Evolutionary conservation across 1,140 invertebrate species (phyloP).

Genomic region (Eubasilissa regina): DNA sequence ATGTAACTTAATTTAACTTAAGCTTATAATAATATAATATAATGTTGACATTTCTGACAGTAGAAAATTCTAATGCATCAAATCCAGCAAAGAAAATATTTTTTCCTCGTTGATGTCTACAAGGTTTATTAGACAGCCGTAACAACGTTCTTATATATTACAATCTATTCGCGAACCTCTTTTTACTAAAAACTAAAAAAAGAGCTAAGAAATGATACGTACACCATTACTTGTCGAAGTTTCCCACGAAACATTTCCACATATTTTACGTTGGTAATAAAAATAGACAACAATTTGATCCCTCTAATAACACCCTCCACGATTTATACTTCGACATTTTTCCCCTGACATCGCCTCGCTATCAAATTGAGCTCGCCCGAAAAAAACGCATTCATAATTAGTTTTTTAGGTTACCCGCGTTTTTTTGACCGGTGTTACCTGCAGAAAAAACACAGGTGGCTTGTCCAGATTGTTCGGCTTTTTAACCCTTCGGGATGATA

Average conservation of each 20-base stretch:
- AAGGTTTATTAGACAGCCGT: no score
- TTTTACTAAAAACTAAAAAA: no score
- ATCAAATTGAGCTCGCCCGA: constrained; percentile 42
- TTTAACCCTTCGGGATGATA: constrained; percentile 50
- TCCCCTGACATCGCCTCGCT: neutral
- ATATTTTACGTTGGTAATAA: neutral
- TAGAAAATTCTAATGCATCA: no score
- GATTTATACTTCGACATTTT: constrained; percentile 9
- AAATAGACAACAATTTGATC: constrained; percentile 19
- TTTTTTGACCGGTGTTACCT: constrained; percentile 53
- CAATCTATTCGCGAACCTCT: no score
- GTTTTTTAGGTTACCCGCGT: constrained; percentile 47
- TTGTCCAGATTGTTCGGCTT: constrained; percentile 49
- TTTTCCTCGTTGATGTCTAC: no score
- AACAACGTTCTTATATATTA: no score
- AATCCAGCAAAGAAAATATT: no score
- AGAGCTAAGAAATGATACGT: constrained; percentile 18
- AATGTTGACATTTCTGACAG: no score
- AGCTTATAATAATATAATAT: no score
- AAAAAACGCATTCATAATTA: constrained; percentile 58
- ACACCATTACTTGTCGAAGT: constrained; percentile 7
- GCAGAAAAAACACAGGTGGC: constrained; percentile 55
- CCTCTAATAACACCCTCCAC: constrained; percentile 47
- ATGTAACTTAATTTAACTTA: no score
- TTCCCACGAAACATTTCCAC: constrained; percentile 36